Evolutionary conservation across 1,140 invertebrate genomes (phyloP), one percentile per base, ranked within the genome.

Genomic region (Drosophila grimshawi): DNA sequence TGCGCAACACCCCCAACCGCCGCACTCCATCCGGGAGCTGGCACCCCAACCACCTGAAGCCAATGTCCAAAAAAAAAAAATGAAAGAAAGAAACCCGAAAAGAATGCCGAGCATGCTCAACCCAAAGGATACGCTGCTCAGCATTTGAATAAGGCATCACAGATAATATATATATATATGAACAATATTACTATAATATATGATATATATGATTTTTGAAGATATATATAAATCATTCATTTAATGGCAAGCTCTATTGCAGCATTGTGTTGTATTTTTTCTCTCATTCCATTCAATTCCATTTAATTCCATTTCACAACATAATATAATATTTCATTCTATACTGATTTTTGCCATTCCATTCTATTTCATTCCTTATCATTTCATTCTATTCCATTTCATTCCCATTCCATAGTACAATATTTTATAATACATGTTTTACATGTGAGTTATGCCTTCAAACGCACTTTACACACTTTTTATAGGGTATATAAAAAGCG

Each of bases 401-500:
- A 46, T 27, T 46, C 11, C 4, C 29, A 27, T 49, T 49, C 48
- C 29, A 10, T 8, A 19, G 19, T 19, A 19, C 19, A 19, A 19
- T 19, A 19, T 19, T 19, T 19, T 1, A 19, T 19, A 19, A 19
- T 19, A 19, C 2, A 19, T 19, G 19, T 19, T 19, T 19, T 19
- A 1, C 19, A 19, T 19, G 19, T 19, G 19, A 19, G 19, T 19
- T 19, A 19, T 19, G 19, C 19, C 19, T 1, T 1, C 19, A 19
- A 19, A 19, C 19, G 19, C n/a, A n/a, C 5, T 11, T 49, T 3
- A 45, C 6, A 41, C 39, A 45, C 27, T 33, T 29, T 35, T 51
- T 66, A 53, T 53, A 67, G 69, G 69, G 69, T 60, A 72, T 39
- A 5, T 10, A 11, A 49, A 29, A 39, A 41, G 52, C 43, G 19